A percentile compares a stretch with the other conserved stretches of the same genome.
Conservation (phyloP, 2,888 invertebrate species). For the Dioctria linearis region DNA sequence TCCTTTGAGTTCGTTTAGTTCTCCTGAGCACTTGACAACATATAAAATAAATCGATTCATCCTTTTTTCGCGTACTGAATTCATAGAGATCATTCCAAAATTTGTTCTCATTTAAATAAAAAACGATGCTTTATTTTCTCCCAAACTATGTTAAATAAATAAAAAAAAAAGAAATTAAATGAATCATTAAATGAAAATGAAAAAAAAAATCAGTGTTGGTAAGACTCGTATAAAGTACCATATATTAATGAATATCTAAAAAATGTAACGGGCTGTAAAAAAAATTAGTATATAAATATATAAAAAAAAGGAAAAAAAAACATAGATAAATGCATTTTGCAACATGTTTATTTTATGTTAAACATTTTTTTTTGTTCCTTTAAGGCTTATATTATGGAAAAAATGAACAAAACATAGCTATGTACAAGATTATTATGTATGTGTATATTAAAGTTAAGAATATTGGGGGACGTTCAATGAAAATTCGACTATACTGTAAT, state of each 20-base stretch:
- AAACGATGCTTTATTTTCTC: too few relatives aligned
- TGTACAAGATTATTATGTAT: slow-evolving; percentile 44
- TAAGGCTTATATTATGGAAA: slow-evolving; percentile 16
- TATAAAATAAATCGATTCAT: too few relatives aligned
- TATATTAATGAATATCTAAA: slow-evolving; percentile 23
- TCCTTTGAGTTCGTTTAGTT: too few relatives aligned
- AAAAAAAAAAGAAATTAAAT: slow-evolving; percentile 12
- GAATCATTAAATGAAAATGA: not conserved
- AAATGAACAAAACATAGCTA: slow-evolving; percentile 26
- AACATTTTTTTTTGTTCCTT: slow-evolving; percentile 12
- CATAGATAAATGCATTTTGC: slow-evolving; percentile 17
- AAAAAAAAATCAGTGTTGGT: not conserved
- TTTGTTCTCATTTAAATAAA: too few relatives aligned
- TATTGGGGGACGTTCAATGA: slow-evolving; percentile 31
- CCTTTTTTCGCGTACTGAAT: too few relatives aligned
- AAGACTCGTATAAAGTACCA: slow-evolving; percentile 12
- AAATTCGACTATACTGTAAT: slow-evolving; percentile 40
- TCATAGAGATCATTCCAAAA: too few relatives aligned
- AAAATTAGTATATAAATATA: slow-evolving; percentile 16
- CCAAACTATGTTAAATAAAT: too few relatives aligned
- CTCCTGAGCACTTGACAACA: too few relatives aligned
- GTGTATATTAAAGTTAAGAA: slow-evolving; percentile 48
- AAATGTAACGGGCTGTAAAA: slow-evolving; percentile 39
- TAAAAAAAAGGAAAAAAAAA: slow-evolving; percentile 15
- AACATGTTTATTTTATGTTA: slow-evolving; percentile 1